These are phyloP conservation scores for Sitobion miscanthi DNA, from an alignment of 1,140 invertebrate genomes.

Conservation along the genomic window DNA sequence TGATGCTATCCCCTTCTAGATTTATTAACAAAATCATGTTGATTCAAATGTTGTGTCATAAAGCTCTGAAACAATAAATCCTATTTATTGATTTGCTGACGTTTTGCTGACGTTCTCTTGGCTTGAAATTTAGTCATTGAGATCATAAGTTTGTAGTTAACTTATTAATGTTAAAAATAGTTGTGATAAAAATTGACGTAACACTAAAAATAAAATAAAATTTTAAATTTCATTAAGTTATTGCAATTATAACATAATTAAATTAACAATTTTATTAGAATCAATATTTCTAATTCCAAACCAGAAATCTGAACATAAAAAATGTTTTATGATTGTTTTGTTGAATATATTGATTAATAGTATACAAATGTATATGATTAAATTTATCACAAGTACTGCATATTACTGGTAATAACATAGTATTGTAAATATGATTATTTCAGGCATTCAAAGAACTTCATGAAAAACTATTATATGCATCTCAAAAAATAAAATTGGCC, in stretches of 20 bases:
- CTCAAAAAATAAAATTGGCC: constrained; percentile 78
- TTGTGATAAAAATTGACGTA: not conserved
- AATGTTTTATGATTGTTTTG: not conserved
- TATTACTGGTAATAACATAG: not conserved
- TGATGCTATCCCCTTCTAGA: no score
- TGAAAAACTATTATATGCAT: constrained; percentile 81
- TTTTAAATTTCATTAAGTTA: not conserved
- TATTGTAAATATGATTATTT: constrained; percentile 39
- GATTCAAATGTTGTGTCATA: no score
- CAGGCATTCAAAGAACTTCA: constrained; percentile 84
- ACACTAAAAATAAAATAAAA: not conserved
- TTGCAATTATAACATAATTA: not conserved
- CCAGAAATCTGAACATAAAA: not conserved
- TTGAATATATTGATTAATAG: not conserved
- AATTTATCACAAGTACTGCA: not conserved
- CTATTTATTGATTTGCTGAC: no score
- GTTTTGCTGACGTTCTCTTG: no score
- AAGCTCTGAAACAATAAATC: no score
- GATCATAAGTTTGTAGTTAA: not conserved
- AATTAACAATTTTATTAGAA: not conserved
- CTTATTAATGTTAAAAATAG: not conserved
- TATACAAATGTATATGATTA: not conserved
- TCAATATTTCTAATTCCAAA: not conserved
- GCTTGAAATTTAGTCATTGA: no score
- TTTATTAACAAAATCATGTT: no score